A percentile compares a stretch with the other conserved stretches of the same genome.
phyloP scores from a whole-genome alignment of 2,113 vertebrate species.

The Pyrgilauda ruficollis region DNA sequence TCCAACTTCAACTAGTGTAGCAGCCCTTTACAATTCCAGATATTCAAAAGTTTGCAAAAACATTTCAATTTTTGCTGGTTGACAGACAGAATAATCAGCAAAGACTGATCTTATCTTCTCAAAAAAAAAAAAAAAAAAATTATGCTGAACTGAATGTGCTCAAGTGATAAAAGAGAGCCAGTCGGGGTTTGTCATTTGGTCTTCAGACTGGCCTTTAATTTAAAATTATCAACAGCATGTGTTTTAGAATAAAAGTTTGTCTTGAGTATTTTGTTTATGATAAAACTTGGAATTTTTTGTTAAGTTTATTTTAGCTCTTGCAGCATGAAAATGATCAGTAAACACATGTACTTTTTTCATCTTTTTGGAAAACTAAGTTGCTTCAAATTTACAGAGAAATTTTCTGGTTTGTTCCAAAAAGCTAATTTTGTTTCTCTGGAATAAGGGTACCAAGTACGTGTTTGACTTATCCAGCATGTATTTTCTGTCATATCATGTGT shows the following conservation, averaged over 20 bases:
- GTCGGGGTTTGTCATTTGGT: not conserved
- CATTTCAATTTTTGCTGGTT: not conserved
- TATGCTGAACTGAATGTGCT: not conserved
- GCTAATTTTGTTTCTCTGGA: not conserved
- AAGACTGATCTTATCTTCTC: not conserved
- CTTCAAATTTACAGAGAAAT: not conserved
- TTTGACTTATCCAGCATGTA: not conserved
- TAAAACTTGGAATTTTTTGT: not conserved
- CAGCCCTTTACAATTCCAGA: not conserved
- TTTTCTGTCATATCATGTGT: not conserved
- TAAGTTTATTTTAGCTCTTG: not conserved
- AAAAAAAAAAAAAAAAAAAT: not conserved
- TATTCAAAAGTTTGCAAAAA: not conserved
- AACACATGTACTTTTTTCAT: not conserved
- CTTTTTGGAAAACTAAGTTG: not conserved
- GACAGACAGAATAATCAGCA: not conserved
- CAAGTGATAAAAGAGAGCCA: not conserved
- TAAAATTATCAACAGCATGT: not conserved
- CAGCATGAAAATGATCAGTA: accelerated
- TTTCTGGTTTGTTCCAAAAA: not conserved
- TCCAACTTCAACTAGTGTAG: not conserved
- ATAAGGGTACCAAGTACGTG: not conserved
- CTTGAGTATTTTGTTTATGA: not conserved
- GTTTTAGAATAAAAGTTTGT: not conserved
- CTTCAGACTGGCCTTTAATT: not conserved